phyloP scores from a whole-genome alignment of 1,140 invertebrate genomes.

The Diorhabda carinulata region DNA sequence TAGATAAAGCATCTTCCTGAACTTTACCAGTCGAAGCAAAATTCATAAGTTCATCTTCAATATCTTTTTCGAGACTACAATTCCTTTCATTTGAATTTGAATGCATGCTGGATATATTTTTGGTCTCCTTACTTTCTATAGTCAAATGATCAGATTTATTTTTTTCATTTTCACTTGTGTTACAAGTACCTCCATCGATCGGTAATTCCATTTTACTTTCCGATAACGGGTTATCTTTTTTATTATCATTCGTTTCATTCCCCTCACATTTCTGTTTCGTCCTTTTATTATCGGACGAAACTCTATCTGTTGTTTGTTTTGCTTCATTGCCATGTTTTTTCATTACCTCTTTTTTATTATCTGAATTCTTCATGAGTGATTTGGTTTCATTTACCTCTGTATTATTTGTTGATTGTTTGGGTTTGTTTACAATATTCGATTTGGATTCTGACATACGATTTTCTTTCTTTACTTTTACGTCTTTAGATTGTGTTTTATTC shows the following conservation, averaged over 20 bases:
- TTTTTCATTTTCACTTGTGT: neutral
- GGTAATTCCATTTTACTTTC: neutral
- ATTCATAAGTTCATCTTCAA: conserved; percentile 8
- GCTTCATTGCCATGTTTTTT: neutral
- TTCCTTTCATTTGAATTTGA: neutral
- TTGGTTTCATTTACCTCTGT: neutral
- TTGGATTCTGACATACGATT: neutral
- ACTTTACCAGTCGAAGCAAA: conserved; percentile 12
- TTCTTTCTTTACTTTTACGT: too few relatives aligned
- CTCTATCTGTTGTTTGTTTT: neutral
- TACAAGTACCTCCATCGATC: neutral
- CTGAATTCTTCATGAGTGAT: neutral
- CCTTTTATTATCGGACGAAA: too few relatives aligned
- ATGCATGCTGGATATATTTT: neutral
- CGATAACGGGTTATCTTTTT: neutral
- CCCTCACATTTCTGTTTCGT: neutral
- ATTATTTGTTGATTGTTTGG: neutral
- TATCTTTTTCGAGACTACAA: neutral
- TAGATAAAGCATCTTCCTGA: neutral
- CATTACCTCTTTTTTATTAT: neutral
- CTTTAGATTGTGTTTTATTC: neutral
- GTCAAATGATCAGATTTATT: neutral
- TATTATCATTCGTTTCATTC: neutral
- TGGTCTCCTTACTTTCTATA: neutral
- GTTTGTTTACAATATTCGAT: neutral